Evolutionary conservation across 2,113 vertebrate genomes (phyloP).

Genomic region (Hyla sarda): DNA sequence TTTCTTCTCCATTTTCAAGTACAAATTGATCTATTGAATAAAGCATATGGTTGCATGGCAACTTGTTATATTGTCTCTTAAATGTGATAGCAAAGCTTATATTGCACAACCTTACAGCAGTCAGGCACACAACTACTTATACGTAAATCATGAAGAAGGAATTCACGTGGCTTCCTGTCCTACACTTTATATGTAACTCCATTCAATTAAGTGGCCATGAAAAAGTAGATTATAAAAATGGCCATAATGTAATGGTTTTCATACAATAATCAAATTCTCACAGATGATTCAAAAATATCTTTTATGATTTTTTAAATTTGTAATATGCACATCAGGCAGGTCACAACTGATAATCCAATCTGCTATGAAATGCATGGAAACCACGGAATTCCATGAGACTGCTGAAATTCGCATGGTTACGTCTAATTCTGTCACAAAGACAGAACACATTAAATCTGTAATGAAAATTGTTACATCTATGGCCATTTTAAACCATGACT

Average conservation of each 20-base stretch:
- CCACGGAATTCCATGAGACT: background rate
- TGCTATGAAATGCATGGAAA: background rate
- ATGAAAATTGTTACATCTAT: background rate
- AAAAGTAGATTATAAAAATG: background rate
- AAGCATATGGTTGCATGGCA: background rate
- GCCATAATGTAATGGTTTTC: background rate
- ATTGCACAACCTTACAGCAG: background rate
- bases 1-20: conserved; percentile 99
- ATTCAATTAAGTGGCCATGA: background rate
- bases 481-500: background rate
- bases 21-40: conserved; percentile 90
- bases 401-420: background rate
- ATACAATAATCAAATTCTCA: background rate
- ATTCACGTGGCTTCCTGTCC: background rate
- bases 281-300: background rate
- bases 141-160: background rate
- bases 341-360: too few species aligned
- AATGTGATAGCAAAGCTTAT: background rate
- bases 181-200: background rate
- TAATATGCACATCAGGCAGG: too few species aligned
- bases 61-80: background rate
- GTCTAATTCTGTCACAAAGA: background rate
- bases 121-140: background rate
- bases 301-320: too few species aligned
- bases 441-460: too few species aligned